phyloP scores from a whole-genome alignment of 2,888 invertebrate species.

The Agelastica alni region DNA sequence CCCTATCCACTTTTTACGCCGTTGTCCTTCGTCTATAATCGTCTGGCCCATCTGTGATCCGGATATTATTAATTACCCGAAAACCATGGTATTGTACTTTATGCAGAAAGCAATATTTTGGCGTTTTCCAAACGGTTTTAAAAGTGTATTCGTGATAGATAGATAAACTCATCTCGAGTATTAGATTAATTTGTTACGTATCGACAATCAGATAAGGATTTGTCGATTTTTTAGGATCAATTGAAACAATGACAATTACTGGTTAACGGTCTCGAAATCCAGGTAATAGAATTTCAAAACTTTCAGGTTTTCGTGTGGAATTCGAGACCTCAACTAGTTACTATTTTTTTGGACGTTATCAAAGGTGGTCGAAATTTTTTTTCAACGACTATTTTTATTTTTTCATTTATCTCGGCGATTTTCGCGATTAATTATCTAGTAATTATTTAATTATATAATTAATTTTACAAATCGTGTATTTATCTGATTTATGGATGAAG shows the following conservation, averaged over 20 bases:
- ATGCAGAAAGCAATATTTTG: no score
- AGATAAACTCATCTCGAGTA: slow-evolving; percentile 13
- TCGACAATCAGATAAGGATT: slow-evolving; percentile 14
- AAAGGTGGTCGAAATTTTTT: slow-evolving; percentile 33
- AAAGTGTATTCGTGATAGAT: no score
- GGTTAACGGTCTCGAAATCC: slow-evolving; percentile 54
- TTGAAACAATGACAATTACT: slow-evolving; percentile 37
- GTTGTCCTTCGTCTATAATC: no score
- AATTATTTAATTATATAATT: no score
- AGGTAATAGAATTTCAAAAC: slow-evolving; percentile 37
- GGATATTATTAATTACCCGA: no score
- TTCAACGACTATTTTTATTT: slow-evolving; percentile 30
- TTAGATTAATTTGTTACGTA: slow-evolving; percentile 1
- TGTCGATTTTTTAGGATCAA: slow-evolving; percentile 13
- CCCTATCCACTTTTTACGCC: no score
- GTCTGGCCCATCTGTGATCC: no score
- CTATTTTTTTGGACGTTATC: slow-evolving; percentile 52
- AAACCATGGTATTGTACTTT: no score
- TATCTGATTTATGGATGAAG: no score
- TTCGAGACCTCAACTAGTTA: slow-evolving; percentile 56
- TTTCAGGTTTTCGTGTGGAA: slow-evolving; percentile 45
- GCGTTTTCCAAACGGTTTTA: no score
- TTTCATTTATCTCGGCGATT: slow-evolving; percentile 23
- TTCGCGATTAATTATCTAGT: slow-evolving; percentile 8
- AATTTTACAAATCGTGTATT: no score